Percentiles rank a stretch among this genome's conserved stretches.
Conservation (phyloP, 1,140 invertebrate genomes). For the Cheumatopsyche charites region DNA sequence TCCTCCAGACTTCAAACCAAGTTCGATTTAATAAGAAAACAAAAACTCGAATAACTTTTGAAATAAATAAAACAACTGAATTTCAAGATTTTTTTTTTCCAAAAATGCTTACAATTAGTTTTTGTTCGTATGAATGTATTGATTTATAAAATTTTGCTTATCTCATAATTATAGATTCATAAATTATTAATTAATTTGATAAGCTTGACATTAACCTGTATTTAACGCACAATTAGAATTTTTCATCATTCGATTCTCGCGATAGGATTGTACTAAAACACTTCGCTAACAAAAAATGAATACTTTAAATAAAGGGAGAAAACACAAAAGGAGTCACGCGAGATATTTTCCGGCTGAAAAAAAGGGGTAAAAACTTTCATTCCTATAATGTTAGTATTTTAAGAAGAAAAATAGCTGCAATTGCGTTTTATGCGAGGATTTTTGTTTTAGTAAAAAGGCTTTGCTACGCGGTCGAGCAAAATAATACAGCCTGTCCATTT, state of each 20-base stretch:
- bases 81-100: not conserved
- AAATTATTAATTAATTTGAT: not conserved
- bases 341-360: not conserved
- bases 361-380: not conserved
- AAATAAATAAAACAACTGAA: not conserved
- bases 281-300: no score
- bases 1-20: no score
- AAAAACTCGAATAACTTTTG: no score
- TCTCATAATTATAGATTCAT: not conserved
- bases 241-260: no score
- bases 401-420: slow-evolving; percentile 5
- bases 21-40: no score
- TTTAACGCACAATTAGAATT: no score
- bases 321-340: no score
- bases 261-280: no score
- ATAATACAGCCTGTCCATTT: slow-evolving; percentile 5
- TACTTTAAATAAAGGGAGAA: no score
- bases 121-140: not conserved
- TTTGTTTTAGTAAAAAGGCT: slow-evolving; percentile 13
- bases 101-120: not conserved
- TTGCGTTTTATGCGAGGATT: slow-evolving; percentile 17
- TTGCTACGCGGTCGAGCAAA: not conserved
- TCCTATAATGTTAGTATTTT: slow-evolving; percentile 4
- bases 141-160: no score
- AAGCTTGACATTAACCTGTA: no score